Evolutionary conservation across 2,797 vertebrate genomes (phyloP).

Genomic region (Enteromius argenteus): DNA sequence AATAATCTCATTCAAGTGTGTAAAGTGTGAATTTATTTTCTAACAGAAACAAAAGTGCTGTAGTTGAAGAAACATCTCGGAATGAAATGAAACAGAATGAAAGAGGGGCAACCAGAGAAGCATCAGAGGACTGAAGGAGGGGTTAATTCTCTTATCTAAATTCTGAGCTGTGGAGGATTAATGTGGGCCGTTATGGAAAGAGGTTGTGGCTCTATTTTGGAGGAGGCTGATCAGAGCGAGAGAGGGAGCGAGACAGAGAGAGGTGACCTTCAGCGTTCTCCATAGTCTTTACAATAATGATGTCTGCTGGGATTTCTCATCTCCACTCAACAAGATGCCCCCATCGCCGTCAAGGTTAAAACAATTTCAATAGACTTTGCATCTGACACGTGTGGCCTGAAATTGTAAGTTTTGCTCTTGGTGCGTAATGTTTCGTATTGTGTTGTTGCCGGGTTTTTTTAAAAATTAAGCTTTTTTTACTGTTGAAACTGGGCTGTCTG

Average conservation of each 20-base stretch:
- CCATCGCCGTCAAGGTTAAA: conserved; percentile 59
- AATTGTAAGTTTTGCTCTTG: conserved; percentile 52
- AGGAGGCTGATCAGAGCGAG: conserved; percentile 40
- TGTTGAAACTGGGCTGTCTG: not conserved
- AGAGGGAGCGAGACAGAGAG: conserved; percentile 32
- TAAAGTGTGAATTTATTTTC: conserved; percentile 2
- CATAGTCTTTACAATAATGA: conserved; percentile 61
- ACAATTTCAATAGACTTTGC: conserved; percentile 60
- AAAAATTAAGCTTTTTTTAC: not conserved
- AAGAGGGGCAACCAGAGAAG: conserved; percentile 18
- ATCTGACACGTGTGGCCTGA: conserved; percentile 45
- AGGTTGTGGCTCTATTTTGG: conserved; percentile 36
- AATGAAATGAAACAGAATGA: conserved; percentile 33
- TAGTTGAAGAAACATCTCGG: conserved; percentile 4
- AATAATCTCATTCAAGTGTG: not conserved
- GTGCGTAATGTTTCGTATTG: not conserved
- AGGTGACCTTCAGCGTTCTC: conserved; percentile 61
- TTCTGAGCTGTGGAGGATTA: conserved; percentile 54
- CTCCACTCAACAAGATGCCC: conserved; percentile 56
- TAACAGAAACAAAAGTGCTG: not conserved
- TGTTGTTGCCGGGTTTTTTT: not conserved
- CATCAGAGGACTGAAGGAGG: conserved; percentile 40
- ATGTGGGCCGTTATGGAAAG: conserved; percentile 50
- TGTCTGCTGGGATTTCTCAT: conserved; percentile 62
- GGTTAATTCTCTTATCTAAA: conserved; percentile 61